Base-by-base conservation (phyloP, 2,888 invertebrate genomes). In the Apoda limacodes region DNA sequence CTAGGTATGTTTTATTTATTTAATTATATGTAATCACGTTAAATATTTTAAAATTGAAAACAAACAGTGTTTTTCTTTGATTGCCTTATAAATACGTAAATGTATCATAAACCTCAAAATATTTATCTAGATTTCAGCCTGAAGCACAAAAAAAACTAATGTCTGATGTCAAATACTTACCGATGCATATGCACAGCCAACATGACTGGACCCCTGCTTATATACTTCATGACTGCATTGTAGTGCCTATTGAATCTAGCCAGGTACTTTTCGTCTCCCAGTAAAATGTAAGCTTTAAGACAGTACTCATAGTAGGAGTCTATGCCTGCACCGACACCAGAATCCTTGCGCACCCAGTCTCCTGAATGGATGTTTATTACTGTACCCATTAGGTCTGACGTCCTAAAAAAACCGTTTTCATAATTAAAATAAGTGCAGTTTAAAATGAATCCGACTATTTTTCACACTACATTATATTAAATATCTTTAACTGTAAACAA, bases 221-320 rank as follows among this genome's bases (percentile, higher is more conserved):
- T 90, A 65, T 98, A 98, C 62, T 96, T 95, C 96, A 96, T 97
- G 28, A 98, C 88, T 1, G 96, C 96, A 50, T 90, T 90, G 72
- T 98, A 98, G 71, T 98, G 97, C 54, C 93, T 86, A 52, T 96
- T 97, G 66, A 98, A 98, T 42, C 98, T 84, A 24, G 93, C 90
- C 46, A 98, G 81, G 67, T 98, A 98, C 44, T 91, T 91, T 53
- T 95, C 93, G 60, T 99, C 98, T 0, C 93, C 92, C 4, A 99
- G 84, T 31, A 99, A 82, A 43, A 99, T 94, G 68, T 98, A 99
- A 0, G 97, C 96, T 69, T 99, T 99, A 15, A 99, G 84, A 42
- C 96, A 92, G 69, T 99, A 99, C 69, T 99, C 98, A 60, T 98
- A 99, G 69, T 99, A 99, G 1, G 97, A 97, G 72, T 99, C 98